These are phyloP conservation scores for Syngnathus floridae DNA, from an alignment of 2,113 vertebrate species.

Conservation along the genomic window DNA sequence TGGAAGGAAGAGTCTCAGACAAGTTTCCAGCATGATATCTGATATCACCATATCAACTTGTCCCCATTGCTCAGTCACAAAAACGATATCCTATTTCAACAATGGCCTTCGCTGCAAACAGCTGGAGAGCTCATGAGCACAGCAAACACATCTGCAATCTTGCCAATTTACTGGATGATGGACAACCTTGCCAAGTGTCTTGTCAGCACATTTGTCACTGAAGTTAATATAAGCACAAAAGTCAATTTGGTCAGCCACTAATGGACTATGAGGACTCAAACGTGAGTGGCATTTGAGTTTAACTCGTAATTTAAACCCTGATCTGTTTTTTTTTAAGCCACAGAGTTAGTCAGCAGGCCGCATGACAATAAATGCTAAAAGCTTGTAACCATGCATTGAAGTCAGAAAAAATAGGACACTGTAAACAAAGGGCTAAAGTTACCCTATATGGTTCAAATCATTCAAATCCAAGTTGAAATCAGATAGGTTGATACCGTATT, in stretches of 20 bases:
- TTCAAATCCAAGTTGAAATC: background rate
- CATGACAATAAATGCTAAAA: background rate
- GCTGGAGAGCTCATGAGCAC: slow-evolving; percentile 12
- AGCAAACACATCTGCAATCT: slow-evolving; percentile 1
- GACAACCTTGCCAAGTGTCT: background rate
- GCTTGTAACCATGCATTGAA: background rate
- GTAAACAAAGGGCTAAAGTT: background rate
- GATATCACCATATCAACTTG: slow-evolving; percentile 2
- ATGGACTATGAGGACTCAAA: background rate
- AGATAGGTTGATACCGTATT: background rate
- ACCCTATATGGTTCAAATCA: background rate
- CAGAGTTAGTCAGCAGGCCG: background rate
- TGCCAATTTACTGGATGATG: background rate
- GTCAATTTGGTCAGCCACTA: background rate
- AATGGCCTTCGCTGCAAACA: slow-evolving; percentile 20
- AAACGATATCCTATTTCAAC: slow-evolving; percentile 7
- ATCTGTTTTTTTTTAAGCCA: background rate
- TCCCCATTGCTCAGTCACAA: slow-evolving; percentile 1
- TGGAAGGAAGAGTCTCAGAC: background rate
- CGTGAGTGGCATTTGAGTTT: background rate
- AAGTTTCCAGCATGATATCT: slow-evolving; percentile 3
- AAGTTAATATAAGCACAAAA: background rate
- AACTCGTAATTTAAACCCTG: background rate
- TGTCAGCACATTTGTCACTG: background rate
- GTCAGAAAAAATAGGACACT: background rate